Evolutionary conservation across 2,113 vertebrate species (phyloP).

Genomic region (Caracal caracal): DNA sequence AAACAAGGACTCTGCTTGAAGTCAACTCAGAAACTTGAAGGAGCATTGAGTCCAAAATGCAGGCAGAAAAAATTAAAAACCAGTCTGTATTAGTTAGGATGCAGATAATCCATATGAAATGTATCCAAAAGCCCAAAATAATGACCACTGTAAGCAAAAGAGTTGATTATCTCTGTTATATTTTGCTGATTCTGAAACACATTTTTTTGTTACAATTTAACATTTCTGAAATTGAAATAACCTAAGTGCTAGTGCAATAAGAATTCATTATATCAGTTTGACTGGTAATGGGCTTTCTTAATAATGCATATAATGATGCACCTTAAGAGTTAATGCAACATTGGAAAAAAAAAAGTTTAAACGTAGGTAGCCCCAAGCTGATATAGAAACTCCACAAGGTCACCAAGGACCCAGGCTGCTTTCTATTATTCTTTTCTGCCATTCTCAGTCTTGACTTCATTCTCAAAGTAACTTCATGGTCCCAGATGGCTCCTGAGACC

Average conservation of each 20-base stretch:
- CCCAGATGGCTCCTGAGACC: neutral
- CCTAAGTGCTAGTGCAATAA: neutral
- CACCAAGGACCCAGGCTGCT: neutral
- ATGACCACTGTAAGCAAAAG: neutral
- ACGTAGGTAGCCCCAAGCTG: neutral
- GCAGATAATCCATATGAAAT: neutral
- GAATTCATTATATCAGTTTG: neutral
- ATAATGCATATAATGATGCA: neutral
- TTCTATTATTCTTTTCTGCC: neutral
- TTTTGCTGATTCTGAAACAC: constrained; percentile 12
- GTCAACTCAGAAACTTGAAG: neutral
- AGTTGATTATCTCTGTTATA: neutral
- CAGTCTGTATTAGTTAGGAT: neutral
- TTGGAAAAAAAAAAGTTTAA: neutral
- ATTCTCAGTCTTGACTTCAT: neutral
- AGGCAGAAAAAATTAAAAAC: constrained; percentile 4
- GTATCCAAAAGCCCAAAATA: neutral
- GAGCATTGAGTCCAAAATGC: constrained; percentile 4
- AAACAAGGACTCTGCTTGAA: neutral
- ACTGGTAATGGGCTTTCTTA: neutral
- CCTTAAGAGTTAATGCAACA: neutral
- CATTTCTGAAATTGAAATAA: neutral
- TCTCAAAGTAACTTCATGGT: neutral
- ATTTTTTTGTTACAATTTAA: constrained; percentile 18
- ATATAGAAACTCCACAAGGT: neutral